A percentile compares a stretch with the other conserved stretches of the same genome.
Conservation (phyloP, 64 coral and sea anemone genomes). For the Dendrophyllia cribrosa region DNA sequence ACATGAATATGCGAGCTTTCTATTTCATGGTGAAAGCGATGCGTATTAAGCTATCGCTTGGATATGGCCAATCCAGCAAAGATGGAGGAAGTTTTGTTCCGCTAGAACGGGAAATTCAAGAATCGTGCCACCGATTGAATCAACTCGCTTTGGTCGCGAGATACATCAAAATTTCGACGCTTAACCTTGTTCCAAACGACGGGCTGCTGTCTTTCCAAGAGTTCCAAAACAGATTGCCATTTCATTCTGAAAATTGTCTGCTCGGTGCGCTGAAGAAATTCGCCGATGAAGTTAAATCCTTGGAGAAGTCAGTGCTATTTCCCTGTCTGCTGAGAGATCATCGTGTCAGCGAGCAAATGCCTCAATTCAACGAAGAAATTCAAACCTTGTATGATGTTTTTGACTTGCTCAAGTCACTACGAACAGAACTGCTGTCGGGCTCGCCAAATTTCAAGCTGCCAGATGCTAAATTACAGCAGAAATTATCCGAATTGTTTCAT, state of each 20-base stretch:
- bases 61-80: neutral
- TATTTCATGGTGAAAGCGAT: constrained; percentile 52
- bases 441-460: constrained; percentile 28
- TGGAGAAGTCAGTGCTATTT: constrained; percentile 40
- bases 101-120: constrained; percentile 22
- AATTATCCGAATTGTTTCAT: constrained; percentile 24
- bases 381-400: constrained; percentile 33
- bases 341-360: constrained; percentile 30
- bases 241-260: constrained; percentile 6
- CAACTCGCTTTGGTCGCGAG: constrained; percentile 34
- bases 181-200: neutral
- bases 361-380: constrained; percentile 1
- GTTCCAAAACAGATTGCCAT: neutral
- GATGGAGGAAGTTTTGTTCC: constrained; percentile 19
- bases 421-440: constrained; percentile 27
- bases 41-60: constrained; percentile 31
- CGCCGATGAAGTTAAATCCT: constrained; percentile 23
- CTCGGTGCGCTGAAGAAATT: constrained; percentile 29
- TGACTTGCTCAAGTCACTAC: constrained; percentile 4
- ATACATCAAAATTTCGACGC: constrained; percentile 34
- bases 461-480: constrained; percentile 38
- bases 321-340: constrained; percentile 29
- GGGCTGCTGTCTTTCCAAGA: constrained; percentile 18
- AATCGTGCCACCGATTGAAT: constrained; percentile 33
- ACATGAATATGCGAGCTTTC: constrained; percentile 46